Base-by-base conservation (phyloP, 2,888 invertebrate species). In the Lithophane ornitopus region DNA sequence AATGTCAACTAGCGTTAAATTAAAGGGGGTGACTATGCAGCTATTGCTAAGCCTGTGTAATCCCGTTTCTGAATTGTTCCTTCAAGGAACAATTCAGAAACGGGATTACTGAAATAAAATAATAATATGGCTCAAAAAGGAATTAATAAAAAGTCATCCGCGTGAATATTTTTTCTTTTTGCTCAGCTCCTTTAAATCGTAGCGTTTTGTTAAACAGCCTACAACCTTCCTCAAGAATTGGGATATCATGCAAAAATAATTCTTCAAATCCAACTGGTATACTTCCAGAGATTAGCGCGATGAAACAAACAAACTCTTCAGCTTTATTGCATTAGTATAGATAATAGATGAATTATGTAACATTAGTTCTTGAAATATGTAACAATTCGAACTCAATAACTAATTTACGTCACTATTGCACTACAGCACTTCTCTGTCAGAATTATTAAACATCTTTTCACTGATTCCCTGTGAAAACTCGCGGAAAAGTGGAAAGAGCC, bases 371-470 rank as follows among this genome's bases (percentile, higher is more conserved):
- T 0, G 19, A 16, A 59, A 9, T 26, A 46, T 16, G 19, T 26
- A 72, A 58, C 19, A 49, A 11, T 14, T 26, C 11, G 22, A 52
- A 19, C 7, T n/a, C 22, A 28, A 41, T 68, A 52, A 49, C 28
- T 49, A 70, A 39, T 52, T 56, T 58, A 56, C 28, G 12, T 34
- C 26, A 76, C 34, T 61, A 19, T 58, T 65, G 26, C 70, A 67
- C 65, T 74, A 74, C 44, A 62, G 14, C 28, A 39, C 41, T 69
- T 19, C 46, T 22, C 61, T 28, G 34, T 71, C 67, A 62, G 73
- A 78, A 81, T 87, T 80, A 84, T 87, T 84, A 85, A 88, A 83
- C 77, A 85, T 81, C 80, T 86, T 76, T 82, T 84, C 72, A 80
- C 68, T 74, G 76, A 82, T 86, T 85, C 82, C 66, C 56, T 84